A percentile compares a stretch with the other conserved stretches of the same genome.
Evolutionary conservation across 2,888 invertebrate species (phyloP).

Genomic region (Plebejus argus): DNA sequence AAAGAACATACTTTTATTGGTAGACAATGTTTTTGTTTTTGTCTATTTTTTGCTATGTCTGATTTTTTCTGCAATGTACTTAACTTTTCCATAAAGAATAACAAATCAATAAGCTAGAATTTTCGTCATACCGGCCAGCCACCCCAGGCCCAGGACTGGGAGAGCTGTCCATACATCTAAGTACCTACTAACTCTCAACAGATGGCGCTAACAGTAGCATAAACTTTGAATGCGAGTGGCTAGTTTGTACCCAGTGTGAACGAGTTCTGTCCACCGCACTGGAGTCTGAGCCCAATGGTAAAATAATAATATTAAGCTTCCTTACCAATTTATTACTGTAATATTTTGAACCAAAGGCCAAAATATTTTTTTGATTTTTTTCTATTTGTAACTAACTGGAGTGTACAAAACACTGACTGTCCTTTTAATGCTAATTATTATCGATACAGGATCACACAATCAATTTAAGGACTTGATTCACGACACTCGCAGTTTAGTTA

Average conservation of each 20-base stretch:
- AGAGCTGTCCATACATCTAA: constrained; percentile 24
- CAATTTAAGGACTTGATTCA: no score
- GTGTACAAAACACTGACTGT: no score
- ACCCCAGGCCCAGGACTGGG: neutral
- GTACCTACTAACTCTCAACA: neutral
- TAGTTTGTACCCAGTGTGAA: constrained; percentile 66
- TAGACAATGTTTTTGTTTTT: neutral
- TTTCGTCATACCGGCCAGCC: no score
- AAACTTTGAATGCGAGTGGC: constrained; percentile 68
- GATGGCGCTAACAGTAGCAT: constrained; percentile 32
- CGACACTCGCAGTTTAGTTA: no score
- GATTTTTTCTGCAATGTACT: neutral
- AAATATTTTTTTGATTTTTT: neutral
- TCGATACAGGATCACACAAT: no score
- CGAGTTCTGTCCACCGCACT: constrained; percentile 68
- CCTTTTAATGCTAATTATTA: no score
- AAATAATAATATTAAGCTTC: constrained; percentile 15
- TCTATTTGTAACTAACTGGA: neutral
- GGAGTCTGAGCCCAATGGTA: constrained; percentile 68
- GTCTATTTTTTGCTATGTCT: neutral
- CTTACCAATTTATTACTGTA: neutral
- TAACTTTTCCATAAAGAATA: neutral
- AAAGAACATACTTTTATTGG: neutral
- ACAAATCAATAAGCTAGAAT: no score
- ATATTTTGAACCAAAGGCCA: neutral